Base-by-base conservation (phyloP, 2,888 invertebrate species). In the Athetis lepigone region DNA sequence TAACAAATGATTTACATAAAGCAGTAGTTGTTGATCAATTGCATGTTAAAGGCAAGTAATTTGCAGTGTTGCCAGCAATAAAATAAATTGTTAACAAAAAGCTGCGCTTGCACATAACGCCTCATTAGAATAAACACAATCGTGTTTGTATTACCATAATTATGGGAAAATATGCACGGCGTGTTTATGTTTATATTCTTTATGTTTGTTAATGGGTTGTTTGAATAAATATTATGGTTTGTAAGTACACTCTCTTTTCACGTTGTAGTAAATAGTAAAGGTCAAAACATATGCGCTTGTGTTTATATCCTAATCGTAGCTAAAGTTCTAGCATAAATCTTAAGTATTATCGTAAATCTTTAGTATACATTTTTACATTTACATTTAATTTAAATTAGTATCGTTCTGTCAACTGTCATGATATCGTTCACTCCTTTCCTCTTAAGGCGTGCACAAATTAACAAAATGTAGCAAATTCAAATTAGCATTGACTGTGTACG, bases 81-180 rank as follows among this genome's bases (percentile, higher is more conserved):
- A 70, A 70, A 58, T 55, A 70, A 62, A 47, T 62, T 51, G 55
- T 52, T 61, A 43, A 42, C 54, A 57, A 72, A 71, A 72, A 72
- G 54, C 11, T 25, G 47, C 69, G 46, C 60, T 59, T 57, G 70
- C 23, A 40, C 55, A 52, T 61, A 56, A 45, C 37, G 23, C 56
- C 66, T 72, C 55, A 75, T 75, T 66, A 73, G 40, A 70, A 66
- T 72, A 76, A 46, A 51, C 65, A 77, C 71, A 66, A 70, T 72
- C 51, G 65, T 58, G 54, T 71, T 64, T 61, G 33, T 54, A 67
- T 77, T 70, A 61, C 54, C 68, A 79, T 75, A 73, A 73, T 69
- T 55, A 56, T 68, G 68, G 61, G 68, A 58, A 55, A 67, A 62
- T 59, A 58, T 40, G 21, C 29, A 25, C 19, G 16, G 1, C 19